These are phyloP conservation scores for Maconellicoccus hirsutus DNA, from an alignment of 1,140 invertebrate species.

Conservation along the genomic window DNA sequence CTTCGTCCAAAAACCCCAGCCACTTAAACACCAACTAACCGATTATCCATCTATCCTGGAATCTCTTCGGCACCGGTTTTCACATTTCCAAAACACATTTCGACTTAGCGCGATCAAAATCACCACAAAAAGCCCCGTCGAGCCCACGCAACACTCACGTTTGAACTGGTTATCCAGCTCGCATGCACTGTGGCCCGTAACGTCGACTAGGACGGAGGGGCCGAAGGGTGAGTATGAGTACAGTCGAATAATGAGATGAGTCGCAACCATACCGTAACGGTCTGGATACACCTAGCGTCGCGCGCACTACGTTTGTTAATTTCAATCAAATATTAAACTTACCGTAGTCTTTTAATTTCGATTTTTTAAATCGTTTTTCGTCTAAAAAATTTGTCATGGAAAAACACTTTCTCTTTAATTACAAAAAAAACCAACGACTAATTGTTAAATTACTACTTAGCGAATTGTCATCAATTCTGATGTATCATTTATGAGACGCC, in stretches of 20 bases:
- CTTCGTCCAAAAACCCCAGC: no score
- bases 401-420: not conserved
- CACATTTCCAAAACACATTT: no score
- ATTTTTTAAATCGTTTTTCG: slow-evolving; percentile 1
- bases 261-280: not conserved
- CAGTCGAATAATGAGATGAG: not conserved
- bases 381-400: not conserved
- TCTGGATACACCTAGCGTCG: not conserved
- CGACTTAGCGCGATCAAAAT: not conserved
- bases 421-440: not conserved
- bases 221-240: not conserved
- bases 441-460: not conserved
- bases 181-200: not conserved
- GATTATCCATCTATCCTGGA: not conserved
- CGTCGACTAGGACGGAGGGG: not conserved
- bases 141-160: not conserved
- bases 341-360: not conserved
- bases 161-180: not conserved
- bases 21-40: no score
- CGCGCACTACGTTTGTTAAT: not conserved
- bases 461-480: not conserved
- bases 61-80: not conserved
- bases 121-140: not conserved
- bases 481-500: no score
- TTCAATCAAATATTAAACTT: no score